A percentile compares a stretch with the other conserved stretches of the same genome.
Evolutionary conservation across 2,888 invertebrate species (phyloP).

Genomic region (Piscicola geometra): DNA sequence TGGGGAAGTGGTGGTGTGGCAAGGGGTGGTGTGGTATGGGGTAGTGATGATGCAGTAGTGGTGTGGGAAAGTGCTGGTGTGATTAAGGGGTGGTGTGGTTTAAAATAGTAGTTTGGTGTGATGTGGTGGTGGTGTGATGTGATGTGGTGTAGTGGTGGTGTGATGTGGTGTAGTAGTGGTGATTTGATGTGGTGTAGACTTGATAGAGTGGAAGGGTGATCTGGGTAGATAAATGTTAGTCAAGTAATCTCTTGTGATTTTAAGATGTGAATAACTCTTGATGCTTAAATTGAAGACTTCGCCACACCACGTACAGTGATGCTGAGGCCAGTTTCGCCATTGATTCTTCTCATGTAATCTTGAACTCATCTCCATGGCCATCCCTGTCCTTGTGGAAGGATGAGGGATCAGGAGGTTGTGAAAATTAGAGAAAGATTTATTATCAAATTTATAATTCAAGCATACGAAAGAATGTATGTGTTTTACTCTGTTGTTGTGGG

Average conservation of each 20-base stretch:
- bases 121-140: background rate
- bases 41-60: background rate
- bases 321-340: slow-evolving; percentile 75
- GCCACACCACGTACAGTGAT: slow-evolving; percentile 65
- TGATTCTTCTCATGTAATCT: slow-evolving; percentile 87
- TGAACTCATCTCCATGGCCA: slow-evolving; percentile 91
- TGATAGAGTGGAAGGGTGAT: no score
- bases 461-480: background rate
- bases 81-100: background rate
- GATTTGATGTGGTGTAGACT: no score
- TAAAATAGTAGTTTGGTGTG: background rate
- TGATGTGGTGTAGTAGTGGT: background rate
- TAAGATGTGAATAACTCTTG: no score
- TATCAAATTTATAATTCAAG: no score
- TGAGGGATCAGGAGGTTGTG: background rate
- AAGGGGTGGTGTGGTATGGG: no score
- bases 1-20: no score
- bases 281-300: no score
- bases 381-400: slow-evolving; percentile 67
- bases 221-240: no score
- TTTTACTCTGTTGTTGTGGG: slow-evolving; percentile 52
- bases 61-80: background rate
- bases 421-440: background rate
- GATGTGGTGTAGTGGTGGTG: background rate
- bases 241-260: no score